Evolutionary conservation across 2,797 vertebrate genomes (phyloP), one percentile per base, ranked within the genome.

Genomic region (Rhadinocentrus ornatus): DNA sequence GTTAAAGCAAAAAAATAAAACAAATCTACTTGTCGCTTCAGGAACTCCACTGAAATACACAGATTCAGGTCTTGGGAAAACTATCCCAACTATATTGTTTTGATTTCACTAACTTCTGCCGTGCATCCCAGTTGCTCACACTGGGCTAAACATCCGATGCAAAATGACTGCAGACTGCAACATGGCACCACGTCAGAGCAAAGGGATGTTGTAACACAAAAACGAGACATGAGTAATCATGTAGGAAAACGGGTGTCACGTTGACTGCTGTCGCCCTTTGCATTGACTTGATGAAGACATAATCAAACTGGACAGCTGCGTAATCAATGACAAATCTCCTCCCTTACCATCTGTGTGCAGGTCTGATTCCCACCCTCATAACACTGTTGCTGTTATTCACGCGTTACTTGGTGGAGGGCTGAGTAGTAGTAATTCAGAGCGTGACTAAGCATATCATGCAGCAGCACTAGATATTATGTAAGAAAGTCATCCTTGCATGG

Each of bases 201-300:
- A 70, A 75, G 69, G 71, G 78, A 50, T 73, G 77, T n/a, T 70
- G 48, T 63, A 22, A n/a, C 75, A 80, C 76, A 71, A 67, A 46
- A 46, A 80, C 80, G 64, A 84, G 78, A 86, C 64, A 22, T 37
- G 75, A 86, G 75, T 84, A 78, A 89, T 84, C 70, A 73, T 73
- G 75, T 74, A 71, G 74, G 68, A 83, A 74, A 89, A 88, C 80
- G 32, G 0, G 24, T 84, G 83, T 86, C 86, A 84, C 82, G 75
- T 62, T 77, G 76, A 76, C 80, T 77, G 79, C 79, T 66, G 62
- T 73, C 31, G 50, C 68, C 69, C 77, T 77, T 73, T 68, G 66
- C 81, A 91, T 87, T 89, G 81, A 92, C 90, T 86, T 60, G 81
- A 80, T 53, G 32, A 67, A 79, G 83, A 82, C 66, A 74, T 89